These are phyloP conservation scores for Acanthurus lineatus DNA, from an alignment of 2,797 vertebrate genomes.

Conservation along the genomic window DNA sequence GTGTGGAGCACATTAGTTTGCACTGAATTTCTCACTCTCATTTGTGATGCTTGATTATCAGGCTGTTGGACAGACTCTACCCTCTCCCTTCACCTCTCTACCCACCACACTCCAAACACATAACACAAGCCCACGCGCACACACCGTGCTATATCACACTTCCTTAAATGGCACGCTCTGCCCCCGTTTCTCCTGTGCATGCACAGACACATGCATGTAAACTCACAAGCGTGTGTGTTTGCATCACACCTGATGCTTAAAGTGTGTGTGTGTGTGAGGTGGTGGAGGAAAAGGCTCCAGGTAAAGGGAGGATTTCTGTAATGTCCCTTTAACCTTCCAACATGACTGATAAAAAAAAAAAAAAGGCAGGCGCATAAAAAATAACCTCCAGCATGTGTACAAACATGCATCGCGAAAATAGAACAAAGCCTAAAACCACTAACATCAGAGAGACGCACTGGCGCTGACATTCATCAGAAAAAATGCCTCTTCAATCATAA, in stretches of 20 bases:
- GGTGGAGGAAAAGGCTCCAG: constrained; percentile 50
- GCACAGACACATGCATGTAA: constrained; percentile 27
- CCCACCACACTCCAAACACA: constrained; percentile 57
- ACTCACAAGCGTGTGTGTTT: constrained; percentile 50
- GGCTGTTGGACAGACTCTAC: constrained; percentile 74
- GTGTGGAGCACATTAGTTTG: constrained; percentile 94
- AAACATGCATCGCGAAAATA: constrained; percentile 50
- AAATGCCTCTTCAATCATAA: constrained; percentile 82
- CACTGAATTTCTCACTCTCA: constrained; percentile 93
- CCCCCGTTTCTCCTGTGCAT: constrained; percentile 35
- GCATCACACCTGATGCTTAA: constrained; percentile 63
- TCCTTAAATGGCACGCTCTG: constrained; percentile 59
- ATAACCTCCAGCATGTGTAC: constrained; percentile 70
- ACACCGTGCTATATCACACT: constrained; percentile 48
- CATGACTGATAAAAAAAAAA: constrained; percentile 48
- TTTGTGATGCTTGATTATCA: constrained; percentile 93
- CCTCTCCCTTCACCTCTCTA: constrained; percentile 51
- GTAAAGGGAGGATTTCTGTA: constrained; percentile 41
- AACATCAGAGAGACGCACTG: constrained; percentile 79
- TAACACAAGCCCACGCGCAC: constrained; percentile 39
- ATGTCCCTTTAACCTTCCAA: constrained; percentile 79
- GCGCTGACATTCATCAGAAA: constrained; percentile 87
- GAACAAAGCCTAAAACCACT: constrained; percentile 34
- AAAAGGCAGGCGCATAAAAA: constrained; percentile 56
- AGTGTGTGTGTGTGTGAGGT: constrained; percentile 39